These are phyloP conservation scores for Bembecia ichneumoniformis DNA, from an alignment of 2,888 invertebrate species.

Conservation along the genomic window DNA sequence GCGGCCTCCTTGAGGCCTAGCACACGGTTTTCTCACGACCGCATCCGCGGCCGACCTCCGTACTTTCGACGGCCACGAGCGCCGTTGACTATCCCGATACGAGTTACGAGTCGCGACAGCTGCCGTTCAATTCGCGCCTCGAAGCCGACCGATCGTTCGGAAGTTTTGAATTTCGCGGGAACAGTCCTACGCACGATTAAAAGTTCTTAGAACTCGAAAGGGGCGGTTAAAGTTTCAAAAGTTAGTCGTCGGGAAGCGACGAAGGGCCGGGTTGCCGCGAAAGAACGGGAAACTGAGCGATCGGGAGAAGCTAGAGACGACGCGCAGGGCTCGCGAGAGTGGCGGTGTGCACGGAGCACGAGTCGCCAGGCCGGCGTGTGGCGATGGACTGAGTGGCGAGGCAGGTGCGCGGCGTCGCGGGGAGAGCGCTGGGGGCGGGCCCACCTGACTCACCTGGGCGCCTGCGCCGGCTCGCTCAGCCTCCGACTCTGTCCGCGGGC, in stretches of 20 bases:
- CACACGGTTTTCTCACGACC: slow-evolving; percentile 61
- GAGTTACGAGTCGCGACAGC: slow-evolving; percentile 18
- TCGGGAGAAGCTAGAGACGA: slow-evolving; percentile 64
- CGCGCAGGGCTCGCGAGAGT: slow-evolving; percentile 68
- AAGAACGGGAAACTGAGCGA: slow-evolving; percentile 60
- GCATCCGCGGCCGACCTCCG: slow-evolving; percentile 63
- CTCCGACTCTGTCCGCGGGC: slow-evolving; percentile 35
- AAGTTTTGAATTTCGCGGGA: slow-evolving; percentile 10
- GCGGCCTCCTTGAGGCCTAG: slow-evolving; percentile 70
- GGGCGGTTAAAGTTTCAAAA: slow-evolving; percentile 7
- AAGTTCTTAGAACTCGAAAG: slow-evolving; percentile 23
- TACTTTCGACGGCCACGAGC: slow-evolving; percentile 51
- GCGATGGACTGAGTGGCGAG: slow-evolving; percentile 54
- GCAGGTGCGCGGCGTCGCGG: slow-evolving; percentile 60
- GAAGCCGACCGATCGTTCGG: slow-evolving; percentile 23
- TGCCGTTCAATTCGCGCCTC: slow-evolving; percentile 12
- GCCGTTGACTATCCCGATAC: slow-evolving; percentile 45
- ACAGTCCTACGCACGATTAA: slow-evolving; percentile 6
- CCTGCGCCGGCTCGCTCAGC: slow-evolving; percentile 60
- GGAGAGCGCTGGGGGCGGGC: slow-evolving; percentile 62
- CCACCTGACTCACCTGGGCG: slow-evolving; percentile 71
- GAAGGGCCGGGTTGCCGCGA: slow-evolving; percentile 40
- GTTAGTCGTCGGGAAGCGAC: slow-evolving; percentile 29
- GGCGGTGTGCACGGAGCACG: slow-evolving; percentile 69
- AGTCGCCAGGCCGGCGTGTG: slow-evolving; percentile 61